Base-by-base conservation (phyloP, 2,888 invertebrate genomes). In the Drosophila rellima region DNA sequence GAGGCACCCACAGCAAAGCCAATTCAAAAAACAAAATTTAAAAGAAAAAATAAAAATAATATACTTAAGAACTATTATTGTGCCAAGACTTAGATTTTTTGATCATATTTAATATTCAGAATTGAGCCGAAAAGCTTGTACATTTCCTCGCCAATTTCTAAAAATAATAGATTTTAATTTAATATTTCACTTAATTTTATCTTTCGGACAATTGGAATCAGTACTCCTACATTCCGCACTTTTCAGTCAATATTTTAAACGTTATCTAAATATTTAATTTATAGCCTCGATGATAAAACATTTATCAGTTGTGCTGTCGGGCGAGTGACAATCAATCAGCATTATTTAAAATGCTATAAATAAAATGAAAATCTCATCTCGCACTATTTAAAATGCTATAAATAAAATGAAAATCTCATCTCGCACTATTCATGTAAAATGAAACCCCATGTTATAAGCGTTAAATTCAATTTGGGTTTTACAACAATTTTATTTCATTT, bases 391-490 rank as follows among this genome's bases (percentile, higher is more conserved):
- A n/a, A n/a, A n/a, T 68, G 18, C 48, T 33, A 68, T 68, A 77
- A 77, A 77, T 63, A 31, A 39, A 63, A 75, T 77, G 63, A 29
- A 73, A 73, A 78, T 81, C 62, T 48, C 62, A 60, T 48, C 29
- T 54, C 15, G 44, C 40, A 31, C 35, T 31, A 37, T 52, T 52
- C 40, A 55, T 47, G 37, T 59, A 47, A 65, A 72, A 76, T 82
- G 67, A 61, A 78, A 52, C 52, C n/a, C 54, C 65, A 73, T 73
- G 68, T 77, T 67, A 86, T 71, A 80, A 87, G 78, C 75, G 78
- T 78, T 69, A 80, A 83, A 81, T 87, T 70, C 68, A 83, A 84
- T 82, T 87, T 75, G 61, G 51, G 48, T 72, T 80, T 80, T 70
- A 80, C 87, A 83, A 63, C 57, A 54, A 50, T 72, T 76, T 37